Base-by-base conservation (phyloP, 2,888 invertebrate genomes). In the Pasiphila rectangulata region DNA sequence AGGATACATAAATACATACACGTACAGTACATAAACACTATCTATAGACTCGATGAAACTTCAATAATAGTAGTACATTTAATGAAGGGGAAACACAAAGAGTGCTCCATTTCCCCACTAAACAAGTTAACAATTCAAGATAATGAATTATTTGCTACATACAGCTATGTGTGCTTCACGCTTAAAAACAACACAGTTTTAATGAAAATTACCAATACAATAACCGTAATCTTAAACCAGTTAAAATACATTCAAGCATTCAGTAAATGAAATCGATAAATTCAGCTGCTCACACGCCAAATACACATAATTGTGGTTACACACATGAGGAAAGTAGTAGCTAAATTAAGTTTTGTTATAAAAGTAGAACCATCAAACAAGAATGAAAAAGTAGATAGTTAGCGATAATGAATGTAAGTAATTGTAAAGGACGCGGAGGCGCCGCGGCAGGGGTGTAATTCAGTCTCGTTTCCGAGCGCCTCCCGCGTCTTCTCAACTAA, bases 381-480 rank as follows among this genome's bases (percentile, higher is more conserved):
- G 74, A 76, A 82, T 81, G 78, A 80, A 66, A 75, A 75, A 72
- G 67, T 69, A 71, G 63, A 71, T 65, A 66, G 19, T 72, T 67
- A 78, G 79, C 77, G 77, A 78, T 66, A 79, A 80, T 81, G 80
- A 78, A 79, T 77, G 77, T 70, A 77, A 74, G 75, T 72, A 69
- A 72, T 67, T 17, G 30, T 30, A 30, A 21, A 30, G 72, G 74
- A 68, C 72, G 78, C 73, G 75, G 54, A 59, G 77, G 77, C 78
- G 71, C 72, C 56, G 53, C 75, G 75, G 74, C 78, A 69, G 79
- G 74, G 82, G 79, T 87, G 86, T 86, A 83, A 65, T 84, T 85
- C 87, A 86, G 87, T 86, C 86, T 84, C 86, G 75, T 60, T 69
- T 76, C 83, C 79, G 77, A 69, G 75, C 73, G 79, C 74, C 79